A percentile compares a stretch with the other conserved stretches of the same genome.
These are phyloP conservation scores for Corythaeola cristata DNA, from an alignment of 2,113 vertebrate genomes.

Conservation along the genomic window DNA sequence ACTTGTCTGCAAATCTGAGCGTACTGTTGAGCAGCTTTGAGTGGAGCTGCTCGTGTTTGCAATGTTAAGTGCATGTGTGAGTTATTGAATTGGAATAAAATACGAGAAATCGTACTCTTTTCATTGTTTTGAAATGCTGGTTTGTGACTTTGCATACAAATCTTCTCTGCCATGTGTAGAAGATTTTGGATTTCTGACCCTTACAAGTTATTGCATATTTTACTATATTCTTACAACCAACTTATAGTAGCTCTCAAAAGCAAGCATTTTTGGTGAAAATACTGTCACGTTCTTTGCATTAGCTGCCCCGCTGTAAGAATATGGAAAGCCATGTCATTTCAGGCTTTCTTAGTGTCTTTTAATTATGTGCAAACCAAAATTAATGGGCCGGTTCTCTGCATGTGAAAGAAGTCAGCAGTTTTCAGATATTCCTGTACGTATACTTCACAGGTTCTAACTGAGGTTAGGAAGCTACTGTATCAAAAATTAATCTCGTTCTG, in stretches of 20 bases:
- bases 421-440: neutral
- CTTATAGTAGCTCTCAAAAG: neutral
- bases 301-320: neutral
- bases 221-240: neutral
- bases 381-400: slow-evolving; percentile 16
- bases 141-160: neutral
- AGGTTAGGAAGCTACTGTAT: slow-evolving; percentile 25
- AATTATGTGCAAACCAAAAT: slow-evolving; percentile 15
- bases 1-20: neutral
- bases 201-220: neutral
- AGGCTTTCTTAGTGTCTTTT: neutral
- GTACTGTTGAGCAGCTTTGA: neutral
- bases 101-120: neutral
- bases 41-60: neutral
- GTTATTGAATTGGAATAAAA: neutral
- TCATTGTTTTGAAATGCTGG: neutral
- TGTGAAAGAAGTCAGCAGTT: slow-evolving; percentile 38
- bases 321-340: neutral
- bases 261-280: neutral
- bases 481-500: slow-evolving; percentile 46
- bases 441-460: slow-evolving; percentile 1
- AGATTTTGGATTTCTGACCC: neutral
- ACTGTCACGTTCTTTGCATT: neutral
- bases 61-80: neutral
- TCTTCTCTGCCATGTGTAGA: neutral